phyloP scores from a whole-genome alignment of 1,140 invertebrate species.

The Euura lappo region DNA sequence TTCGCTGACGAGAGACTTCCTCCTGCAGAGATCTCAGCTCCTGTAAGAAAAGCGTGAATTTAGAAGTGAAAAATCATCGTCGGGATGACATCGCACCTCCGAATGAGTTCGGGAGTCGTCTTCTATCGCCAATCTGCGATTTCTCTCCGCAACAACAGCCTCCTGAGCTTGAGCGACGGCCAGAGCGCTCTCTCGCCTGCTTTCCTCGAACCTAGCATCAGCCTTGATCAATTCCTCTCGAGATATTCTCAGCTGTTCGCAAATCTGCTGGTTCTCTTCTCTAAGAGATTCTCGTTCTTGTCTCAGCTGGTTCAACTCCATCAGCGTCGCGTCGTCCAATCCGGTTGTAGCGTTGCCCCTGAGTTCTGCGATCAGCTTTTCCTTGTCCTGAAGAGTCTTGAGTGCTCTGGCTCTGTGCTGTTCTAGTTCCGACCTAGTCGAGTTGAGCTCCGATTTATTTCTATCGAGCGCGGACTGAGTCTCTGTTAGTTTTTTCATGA shows the following conservation, averaged over 20 bases:
- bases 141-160: conserved; percentile 62
- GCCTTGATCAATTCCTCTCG: conserved; percentile 62
- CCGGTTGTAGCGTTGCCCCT: conserved; percentile 52
- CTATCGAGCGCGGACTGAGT: conserved; percentile 60
- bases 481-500: conserved; percentile 50
- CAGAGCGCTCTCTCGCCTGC: conserved; percentile 48
- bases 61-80: conserved; percentile 9
- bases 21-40: conserved; percentile 67
- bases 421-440: conserved; percentile 68
- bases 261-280: conserved; percentile 66
- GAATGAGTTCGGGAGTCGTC: conserved; percentile 65
- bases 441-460: conserved; percentile 64
- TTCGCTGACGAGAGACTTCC: conserved; percentile 64
- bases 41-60: conserved; percentile 46
- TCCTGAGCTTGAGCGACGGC: conserved; percentile 62
- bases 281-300: conserved; percentile 69
- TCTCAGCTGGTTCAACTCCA: conserved; percentile 60
- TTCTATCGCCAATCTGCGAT: conserved; percentile 63
- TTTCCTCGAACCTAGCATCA: conserved; percentile 57
- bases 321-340: conserved; percentile 50
- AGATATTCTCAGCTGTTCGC: conserved; percentile 61
- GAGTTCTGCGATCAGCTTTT: conserved; percentile 73
- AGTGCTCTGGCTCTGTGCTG: conserved; percentile 76
- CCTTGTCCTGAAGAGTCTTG: conserved; percentile 79
- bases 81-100: conserved; percentile 46